These are phyloP conservation scores for Laspeyria flexula DNA, from an alignment of 2,888 invertebrate species.

Conservation along the genomic window DNA sequence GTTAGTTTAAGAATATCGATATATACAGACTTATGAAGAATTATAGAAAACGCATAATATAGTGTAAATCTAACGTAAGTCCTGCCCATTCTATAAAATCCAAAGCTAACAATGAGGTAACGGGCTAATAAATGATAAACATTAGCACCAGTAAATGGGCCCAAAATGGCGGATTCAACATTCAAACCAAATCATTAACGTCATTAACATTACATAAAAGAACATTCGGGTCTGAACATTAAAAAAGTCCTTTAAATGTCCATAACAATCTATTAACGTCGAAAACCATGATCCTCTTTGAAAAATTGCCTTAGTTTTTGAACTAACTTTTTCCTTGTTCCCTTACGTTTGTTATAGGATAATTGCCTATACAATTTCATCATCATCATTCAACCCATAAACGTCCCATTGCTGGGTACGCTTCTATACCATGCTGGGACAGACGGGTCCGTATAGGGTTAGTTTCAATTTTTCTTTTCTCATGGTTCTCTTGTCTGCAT, in stretches of 20 bases:
- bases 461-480: too few relatives aligned
- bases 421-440: too few relatives aligned
- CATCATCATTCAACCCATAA: too few relatives aligned
- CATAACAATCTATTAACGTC: background rate
- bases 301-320: conserved; percentile 5
- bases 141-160: background rate
- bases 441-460: too few relatives aligned
- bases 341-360: conserved; percentile 30
- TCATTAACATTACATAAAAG: background rate
- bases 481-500: too few relatives aligned
- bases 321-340: conserved; percentile 23
- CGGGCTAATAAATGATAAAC: background rate
- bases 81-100: background rate
- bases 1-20: too few relatives aligned
- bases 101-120: background rate
- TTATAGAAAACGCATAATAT: too few relatives aligned
- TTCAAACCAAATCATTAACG: background rate
- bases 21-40: too few relatives aligned
- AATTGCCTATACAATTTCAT: too few relatives aligned
- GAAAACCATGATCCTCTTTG: background rate
- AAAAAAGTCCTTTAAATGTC: background rate
- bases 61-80: background rate
- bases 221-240: background rate
- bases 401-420: too few relatives aligned
- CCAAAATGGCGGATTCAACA: background rate